Percentiles rank a stretch among this genome's conserved stretches.
Conservation (phyloP, 2,797 vertebrate species). For the Lagodon rhomboides region DNA sequence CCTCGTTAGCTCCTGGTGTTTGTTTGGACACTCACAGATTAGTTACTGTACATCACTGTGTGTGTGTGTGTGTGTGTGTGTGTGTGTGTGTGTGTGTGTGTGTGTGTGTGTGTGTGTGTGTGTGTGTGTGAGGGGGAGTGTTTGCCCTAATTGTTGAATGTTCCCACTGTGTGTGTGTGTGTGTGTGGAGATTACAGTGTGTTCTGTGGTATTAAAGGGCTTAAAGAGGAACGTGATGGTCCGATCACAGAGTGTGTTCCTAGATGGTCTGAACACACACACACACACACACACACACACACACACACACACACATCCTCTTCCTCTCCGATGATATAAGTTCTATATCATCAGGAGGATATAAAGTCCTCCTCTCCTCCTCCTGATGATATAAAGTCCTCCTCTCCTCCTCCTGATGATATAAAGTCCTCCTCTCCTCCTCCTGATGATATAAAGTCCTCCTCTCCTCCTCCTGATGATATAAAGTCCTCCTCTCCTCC, state of each 20-base stretch:
- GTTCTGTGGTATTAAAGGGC: conserved; percentile 57
- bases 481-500: too few relatives aligned
- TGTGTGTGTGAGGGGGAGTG: conserved; percentile 27
- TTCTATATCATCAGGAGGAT: too few relatives aligned
- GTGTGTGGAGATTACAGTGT: conserved; percentile 62
- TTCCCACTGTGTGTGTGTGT: conserved; percentile 26
- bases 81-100: conserved; percentile 23
- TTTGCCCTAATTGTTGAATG: conserved; percentile 40
- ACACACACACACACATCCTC: too few relatives aligned
- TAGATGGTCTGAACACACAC: conserved; percentile 42
- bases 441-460: too few relatives aligned
- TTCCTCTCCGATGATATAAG: too few relatives aligned
- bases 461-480: too few relatives aligned
- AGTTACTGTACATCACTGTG: conserved; percentile 12
- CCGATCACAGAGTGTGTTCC: conserved; percentile 41
- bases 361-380: too few relatives aligned
- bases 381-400: too few relatives aligned
- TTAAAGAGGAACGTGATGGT: conserved; percentile 48
- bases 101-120: conserved; percentile 27
- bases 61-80: conserved; percentile 39
- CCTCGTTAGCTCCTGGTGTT: conserved; percentile 35
- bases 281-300: conserved; percentile 16
- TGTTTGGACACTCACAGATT: conserved; percentile 52
- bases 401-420: too few relatives aligned
- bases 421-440: too few relatives aligned